Evolutionary conservation across 2,113 vertebrate species (phyloP), one percentile per base, ranked within the genome.

Genomic region (Calidris pugnax): DNA sequence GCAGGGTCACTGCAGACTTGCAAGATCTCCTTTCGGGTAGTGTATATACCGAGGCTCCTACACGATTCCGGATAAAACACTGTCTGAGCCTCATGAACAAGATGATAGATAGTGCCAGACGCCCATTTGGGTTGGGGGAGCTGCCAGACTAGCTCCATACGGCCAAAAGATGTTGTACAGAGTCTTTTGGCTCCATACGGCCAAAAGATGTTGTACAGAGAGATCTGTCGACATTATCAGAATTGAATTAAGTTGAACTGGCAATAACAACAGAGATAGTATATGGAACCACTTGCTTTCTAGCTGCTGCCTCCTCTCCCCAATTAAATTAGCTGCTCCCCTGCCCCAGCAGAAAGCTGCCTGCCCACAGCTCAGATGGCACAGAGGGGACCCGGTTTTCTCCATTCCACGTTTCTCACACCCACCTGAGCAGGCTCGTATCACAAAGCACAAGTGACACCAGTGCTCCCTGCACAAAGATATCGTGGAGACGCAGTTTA

Each of bases 171-270:
- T 76, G 63, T 63, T 93, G 83, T 55, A 62, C 84, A 95, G 95
- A 94, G 71, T n/a, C n/a, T n/a, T n/a, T n/a, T n/a, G n/a, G 53
- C 22, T 95, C 74, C 84, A 87, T 75, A 76, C 12, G 3, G 89
- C 45, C n/a, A 2, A 92, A 95, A 96, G 92, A 95, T 76, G 63
- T 63, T 93, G 83, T 55, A 62, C 84, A 95, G 95, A 94, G 71
- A 73, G 84, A 92, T 87, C 76, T 87, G 84, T 75, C 5, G 14
- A 93, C 69, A 66, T 94, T 91, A 96, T 69, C 77, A 91, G 87
- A 87, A 94, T 91, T 62, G 37, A 94, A 96, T 97, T 93, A 96
- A 79, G 62, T 62, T 85, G 87, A 96, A 91, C 66, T 73, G 84
- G 89, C 89, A 96, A 66, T 82, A 93, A 87, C 51, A 89, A 55